Percentiles rank a stretch among this genome's conserved stretches.
Evolutionary conservation across 2,888 invertebrate species (phyloP).

Genomic region (Diaperis boleti): DNA sequence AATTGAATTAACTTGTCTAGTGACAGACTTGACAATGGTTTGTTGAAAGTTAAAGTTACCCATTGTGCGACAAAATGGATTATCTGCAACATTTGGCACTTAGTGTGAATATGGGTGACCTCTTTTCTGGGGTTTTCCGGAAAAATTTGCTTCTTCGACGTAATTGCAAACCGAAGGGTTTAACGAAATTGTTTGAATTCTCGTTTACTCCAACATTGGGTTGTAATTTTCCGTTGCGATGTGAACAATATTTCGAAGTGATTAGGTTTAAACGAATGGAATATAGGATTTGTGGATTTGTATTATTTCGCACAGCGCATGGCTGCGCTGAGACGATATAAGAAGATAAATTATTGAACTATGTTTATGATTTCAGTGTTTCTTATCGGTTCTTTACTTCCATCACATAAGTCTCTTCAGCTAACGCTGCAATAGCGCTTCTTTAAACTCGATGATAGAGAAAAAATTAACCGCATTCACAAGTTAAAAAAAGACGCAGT

Average conservation of each 20-base stretch:
- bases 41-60: constrained; percentile 22
- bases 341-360: constrained; percentile 31
- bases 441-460: no score
- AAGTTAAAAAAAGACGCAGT: no score
- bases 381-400: constrained; percentile 33
- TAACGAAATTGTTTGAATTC: constrained; percentile 33
- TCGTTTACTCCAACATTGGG: constrained; percentile 4
- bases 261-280: constrained; percentile 26
- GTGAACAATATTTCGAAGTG: constrained; percentile 16
- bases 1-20: neutral
- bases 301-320: constrained; percentile 22
- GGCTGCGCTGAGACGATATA: constrained; percentile 19
- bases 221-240: constrained; percentile 12
- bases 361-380: constrained; percentile 30
- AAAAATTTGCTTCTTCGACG: constrained; percentile 24
- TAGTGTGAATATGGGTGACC: constrained; percentile 20
- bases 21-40: constrained; percentile 7
- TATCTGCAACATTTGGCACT: constrained; percentile 16
- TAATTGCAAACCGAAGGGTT: constrained; percentile 21
- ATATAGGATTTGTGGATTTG: constrained; percentile 13
- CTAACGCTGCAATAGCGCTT: constrained; percentile 6
- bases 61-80: constrained; percentile 16
- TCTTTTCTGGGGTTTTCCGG: constrained; percentile 5
- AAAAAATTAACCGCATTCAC: no score
- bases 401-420: constrained; percentile 32